Evolutionary conservation across 2,888 invertebrate genomes (phyloP), one percentile per base, ranked within the genome.

Genomic region (Pristionchus maxplancki): DNA sequence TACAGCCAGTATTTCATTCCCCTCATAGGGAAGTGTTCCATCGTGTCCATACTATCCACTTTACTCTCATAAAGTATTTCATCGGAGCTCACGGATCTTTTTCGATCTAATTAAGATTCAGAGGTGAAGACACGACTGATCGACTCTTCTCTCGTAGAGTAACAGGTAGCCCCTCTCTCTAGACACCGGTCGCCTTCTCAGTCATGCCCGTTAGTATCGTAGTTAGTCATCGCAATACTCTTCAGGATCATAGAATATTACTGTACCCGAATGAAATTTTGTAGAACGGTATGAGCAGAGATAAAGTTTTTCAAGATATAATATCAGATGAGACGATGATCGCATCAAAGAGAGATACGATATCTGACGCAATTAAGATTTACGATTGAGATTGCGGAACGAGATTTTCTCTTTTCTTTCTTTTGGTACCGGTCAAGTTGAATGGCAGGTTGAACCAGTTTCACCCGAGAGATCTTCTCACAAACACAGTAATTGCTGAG

Each of bases 51-150:
- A 78, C 40, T 48, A 24, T 44, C 44, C 78, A 40, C 28, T 44
- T 44, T 44, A 71, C 71, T 71, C 58, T 71, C 28, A 78, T 78
- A 78, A 78, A 78, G 78, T 48, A 78, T n/a, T 78, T 78, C n/a
- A 48, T 78, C 44, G 40, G 78, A 78, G 44, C 20, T 44, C 44
- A 13, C 20, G 4, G 71, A 78, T 78, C 44, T 1, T n/a, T n/a
- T 28, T 17, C 40, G 44, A 78, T 78, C 78, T 44, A 78, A 44
- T 78, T 48, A 40, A 28, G 44, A 44, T 58, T n/a, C 48, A 78
- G 78, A 74, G 40, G n/a, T n/a, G 8, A 24, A n/a, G 48, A n/a
- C 44, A 48, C n/a, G 78, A 78, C 24, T 74, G 78, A 44, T 44
- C 24, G 44, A 44, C 40, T 78, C 71, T 78, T 48, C 44, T 78